Evolutionary conservation across 2,113 vertebrate genomes (phyloP).

Genomic region (Athene noctua): DNA sequence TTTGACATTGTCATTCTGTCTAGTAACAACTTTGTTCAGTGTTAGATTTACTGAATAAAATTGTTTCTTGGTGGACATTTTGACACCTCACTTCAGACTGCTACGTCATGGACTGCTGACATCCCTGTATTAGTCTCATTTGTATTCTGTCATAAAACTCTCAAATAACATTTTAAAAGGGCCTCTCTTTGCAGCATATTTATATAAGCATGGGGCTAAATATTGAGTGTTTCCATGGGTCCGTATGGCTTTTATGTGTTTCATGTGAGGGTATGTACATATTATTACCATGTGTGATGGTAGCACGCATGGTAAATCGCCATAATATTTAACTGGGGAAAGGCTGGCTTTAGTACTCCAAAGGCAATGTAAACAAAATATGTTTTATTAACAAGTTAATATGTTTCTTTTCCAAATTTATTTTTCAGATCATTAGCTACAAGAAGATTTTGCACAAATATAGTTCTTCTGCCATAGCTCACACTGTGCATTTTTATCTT

Average conservation of each 20-base stretch:
- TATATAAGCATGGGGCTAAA: neutral
- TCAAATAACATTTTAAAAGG: neutral
- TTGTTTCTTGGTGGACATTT: conserved; percentile 48
- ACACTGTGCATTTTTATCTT: neutral
- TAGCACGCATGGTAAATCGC: neutral
- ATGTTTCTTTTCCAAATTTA: neutral
- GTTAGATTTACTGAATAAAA: conserved; percentile 57
- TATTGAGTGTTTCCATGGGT: neutral
- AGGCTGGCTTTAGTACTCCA: neutral
- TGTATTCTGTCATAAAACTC: conserved; percentile 45
- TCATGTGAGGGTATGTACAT: neutral
- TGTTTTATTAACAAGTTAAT: neutral
- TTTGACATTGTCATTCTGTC: conserved; percentile 61
- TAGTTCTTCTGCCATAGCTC: neutral
- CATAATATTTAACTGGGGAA: neutral
- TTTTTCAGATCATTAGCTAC: neutral
- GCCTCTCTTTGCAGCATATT: neutral
- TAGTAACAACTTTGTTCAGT: conserved; percentile 33
- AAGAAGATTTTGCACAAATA: neutral
- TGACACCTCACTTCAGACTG: conserved; percentile 52
- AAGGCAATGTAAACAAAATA: neutral
- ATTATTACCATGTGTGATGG: neutral
- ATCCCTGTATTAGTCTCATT: conserved; percentile 61
- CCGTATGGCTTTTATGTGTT: neutral
- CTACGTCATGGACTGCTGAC: conserved; percentile 46